Conservation (phyloP, 2,797 vertebrate genomes). For the Lagocephalus sceleratus region DNA sequence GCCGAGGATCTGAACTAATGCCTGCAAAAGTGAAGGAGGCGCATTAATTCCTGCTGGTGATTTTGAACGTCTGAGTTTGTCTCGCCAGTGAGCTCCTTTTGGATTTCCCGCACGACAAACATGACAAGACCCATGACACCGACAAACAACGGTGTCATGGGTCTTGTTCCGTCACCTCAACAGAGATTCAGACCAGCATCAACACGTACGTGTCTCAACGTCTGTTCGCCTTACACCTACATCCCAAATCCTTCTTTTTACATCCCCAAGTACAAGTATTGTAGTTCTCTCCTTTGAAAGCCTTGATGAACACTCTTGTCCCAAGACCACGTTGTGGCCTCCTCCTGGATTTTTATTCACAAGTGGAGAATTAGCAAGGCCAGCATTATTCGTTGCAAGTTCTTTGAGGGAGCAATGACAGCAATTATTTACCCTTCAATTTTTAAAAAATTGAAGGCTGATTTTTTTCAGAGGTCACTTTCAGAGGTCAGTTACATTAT, state of each 20-base stretch:
- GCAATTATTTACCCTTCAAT: slow-evolving; percentile 32
- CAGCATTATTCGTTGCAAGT: slow-evolving; percentile 51
- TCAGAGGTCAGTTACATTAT: slow-evolving; percentile 44
- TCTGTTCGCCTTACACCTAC: too few relatives aligned
- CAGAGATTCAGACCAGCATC: too few relatives aligned
- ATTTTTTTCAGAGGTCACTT: slow-evolving; percentile 33
- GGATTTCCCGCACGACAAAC: slow-evolving; percentile 10
- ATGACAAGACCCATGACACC: too few relatives aligned
- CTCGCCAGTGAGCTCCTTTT: slow-evolving; percentile 25
- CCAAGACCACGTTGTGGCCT: slow-evolving; percentile 52
- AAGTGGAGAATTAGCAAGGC: slow-evolving; percentile 57
- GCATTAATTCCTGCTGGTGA: slow-evolving; percentile 54
- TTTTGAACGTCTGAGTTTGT: slow-evolving; percentile 28
- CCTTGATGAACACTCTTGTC: slow-evolving; percentile 62
- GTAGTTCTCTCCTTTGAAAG: slow-evolving; percentile 34
- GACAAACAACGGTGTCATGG: too few relatives aligned
- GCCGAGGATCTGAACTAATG: slow-evolving; percentile 33
- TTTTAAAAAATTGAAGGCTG: slow-evolving; percentile 37
- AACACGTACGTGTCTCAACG: too few relatives aligned
- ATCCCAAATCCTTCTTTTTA: too few relatives aligned
- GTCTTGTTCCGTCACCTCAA: too few relatives aligned
- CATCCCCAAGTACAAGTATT: slow-evolving; percentile 1
- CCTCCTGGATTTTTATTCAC: slow-evolving; percentile 53
- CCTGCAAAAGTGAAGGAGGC: slow-evolving; percentile 17
- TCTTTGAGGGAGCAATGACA: slow-evolving; percentile 34